Conservation (phyloP, 2,113 vertebrate genomes). For the Eolophus roseicapilla region DNA sequence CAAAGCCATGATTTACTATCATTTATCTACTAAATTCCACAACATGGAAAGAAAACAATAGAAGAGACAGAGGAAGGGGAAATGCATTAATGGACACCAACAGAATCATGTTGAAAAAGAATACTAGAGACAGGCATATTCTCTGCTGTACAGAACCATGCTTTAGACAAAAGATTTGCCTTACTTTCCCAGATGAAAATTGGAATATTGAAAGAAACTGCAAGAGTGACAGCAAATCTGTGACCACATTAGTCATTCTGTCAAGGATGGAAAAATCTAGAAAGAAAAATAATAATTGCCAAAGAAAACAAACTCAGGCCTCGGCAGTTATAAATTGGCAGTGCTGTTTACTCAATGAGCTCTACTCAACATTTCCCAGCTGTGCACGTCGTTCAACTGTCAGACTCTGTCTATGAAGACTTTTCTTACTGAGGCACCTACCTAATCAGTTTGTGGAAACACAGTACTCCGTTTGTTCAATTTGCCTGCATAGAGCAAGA, state of each 20-base stretch:
- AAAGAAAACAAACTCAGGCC: neutral
- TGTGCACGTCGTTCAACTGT: neutral
- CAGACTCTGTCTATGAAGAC: neutral
- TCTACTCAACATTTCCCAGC: neutral
- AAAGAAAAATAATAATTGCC: neutral
- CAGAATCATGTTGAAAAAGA: neutral
- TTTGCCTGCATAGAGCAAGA: neutral
- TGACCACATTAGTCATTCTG: constrained; percentile 18
- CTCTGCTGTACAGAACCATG: neutral
- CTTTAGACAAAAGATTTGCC: neutral
- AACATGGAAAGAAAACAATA: neutral
- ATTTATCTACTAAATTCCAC: neutral
- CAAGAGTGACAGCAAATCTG: constrained; percentile 25
- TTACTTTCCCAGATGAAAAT: constrained; percentile 4
- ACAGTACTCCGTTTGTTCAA: neutral
- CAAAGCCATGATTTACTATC: neutral
- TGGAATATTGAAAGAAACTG: neutral
- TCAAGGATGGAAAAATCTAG: constrained; percentile 5
- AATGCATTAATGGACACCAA: neutral
- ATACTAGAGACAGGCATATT: neutral
- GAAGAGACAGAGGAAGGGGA: neutral
- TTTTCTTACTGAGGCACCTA: neutral
- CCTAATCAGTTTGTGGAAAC: neutral
- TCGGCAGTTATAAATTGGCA: neutral
- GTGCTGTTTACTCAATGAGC: neutral